Evolutionary conservation across 2,888 invertebrate genomes (phyloP).

Genomic region (Amiota mariae): DNA sequence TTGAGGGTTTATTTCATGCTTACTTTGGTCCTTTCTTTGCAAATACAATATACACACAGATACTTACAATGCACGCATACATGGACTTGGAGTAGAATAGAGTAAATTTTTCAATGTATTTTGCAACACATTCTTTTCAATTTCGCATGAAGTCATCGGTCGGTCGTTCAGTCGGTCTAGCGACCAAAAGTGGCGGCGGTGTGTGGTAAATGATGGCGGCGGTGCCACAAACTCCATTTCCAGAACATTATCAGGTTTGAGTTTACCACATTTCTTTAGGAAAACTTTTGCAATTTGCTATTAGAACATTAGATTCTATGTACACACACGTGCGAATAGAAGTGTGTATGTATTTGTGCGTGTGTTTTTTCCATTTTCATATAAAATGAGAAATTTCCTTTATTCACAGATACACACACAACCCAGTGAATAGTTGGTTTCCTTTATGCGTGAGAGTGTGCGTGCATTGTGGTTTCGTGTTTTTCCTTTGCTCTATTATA

Average conservation of each 20-base stretch:
- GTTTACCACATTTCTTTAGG: conserved; percentile 62
- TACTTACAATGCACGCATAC: conserved; percentile 1
- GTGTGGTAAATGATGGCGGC: neutral
- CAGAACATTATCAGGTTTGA: conserved; percentile 37
- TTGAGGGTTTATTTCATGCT: conserved; percentile 64
- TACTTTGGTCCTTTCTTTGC: conserved; percentile 60
- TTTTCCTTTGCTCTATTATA: conserved; percentile 14
- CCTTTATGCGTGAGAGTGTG: conserved; percentile 53
- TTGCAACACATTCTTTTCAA: conserved; percentile 67
- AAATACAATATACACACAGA: conserved; percentile 39
- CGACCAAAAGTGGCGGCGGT: neutral
- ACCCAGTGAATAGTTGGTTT: conserved; percentile 31
- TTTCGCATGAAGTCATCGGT: conserved; percentile 50
- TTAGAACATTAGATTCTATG: conserved; percentile 60
- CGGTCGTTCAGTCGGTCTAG: neutral
- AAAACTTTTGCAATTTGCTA: conserved; percentile 69
- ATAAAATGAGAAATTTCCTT: conserved; percentile 65
- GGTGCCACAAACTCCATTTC: neutral
- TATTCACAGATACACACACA: conserved; percentile 46
- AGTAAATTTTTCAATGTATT: conserved; percentile 36
- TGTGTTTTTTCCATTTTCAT: conserved; percentile 46
- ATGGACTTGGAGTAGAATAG: neutral
- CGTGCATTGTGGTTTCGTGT: conserved; percentile 47
- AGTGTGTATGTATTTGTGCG: conserved; percentile 37
- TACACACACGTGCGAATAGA: conserved; percentile 24